Evolutionary conservation across 2,888 invertebrate genomes (phyloP), one percentile per base, ranked within the genome.

Genomic region (Athripsodes cinereus): DNA sequence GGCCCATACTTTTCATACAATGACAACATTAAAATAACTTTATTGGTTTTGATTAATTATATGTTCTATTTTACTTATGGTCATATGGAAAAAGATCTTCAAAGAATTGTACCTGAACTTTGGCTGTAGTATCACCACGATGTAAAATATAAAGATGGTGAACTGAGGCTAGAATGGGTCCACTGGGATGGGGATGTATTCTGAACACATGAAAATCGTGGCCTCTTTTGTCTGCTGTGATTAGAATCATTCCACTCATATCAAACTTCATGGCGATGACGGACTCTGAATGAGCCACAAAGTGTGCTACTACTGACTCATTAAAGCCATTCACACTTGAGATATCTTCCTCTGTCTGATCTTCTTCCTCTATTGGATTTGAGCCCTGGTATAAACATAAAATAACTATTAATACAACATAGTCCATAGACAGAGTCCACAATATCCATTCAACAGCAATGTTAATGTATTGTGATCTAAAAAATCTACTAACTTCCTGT

Each of bases 191-290:
- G 0, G 96, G 91, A 69, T 95, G 91, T 65, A 99, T 85, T 59
- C 93, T 83, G 75, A 97, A 99, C 66, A 99, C 84, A 73, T 99
- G 92, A 78, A 99, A 99, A 71, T 95, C 92, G 69, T 96, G 94
- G 0, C 96, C 97, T 21, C 92, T 83, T 65, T 87, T 86, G 72
- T 96, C 96, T 1, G 95, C 94, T 1, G 96, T 96, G 65, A 96
- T 80, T 47, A 97, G 78, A 59, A 97, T 73, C 76, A 91, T 85
- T 49, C 96, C 97, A 55, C 92, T 92, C 49, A 88, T 85, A 74
- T 97, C 96, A 72, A 96, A 96, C 68, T 88, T 84, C 78, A 97
- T 81, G 26, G 91, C 89, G 46, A 94, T 91, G 55, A 96, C 85
- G 2, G 96, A 91, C 66, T 93, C 92, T 1, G 85, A 85, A 72